A percentile compares a stretch with the other conserved stretches of the same genome.
phyloP scores from a whole-genome alignment of 1,140 invertebrate genomes.

The Trigoniulus corallinus region DNA sequence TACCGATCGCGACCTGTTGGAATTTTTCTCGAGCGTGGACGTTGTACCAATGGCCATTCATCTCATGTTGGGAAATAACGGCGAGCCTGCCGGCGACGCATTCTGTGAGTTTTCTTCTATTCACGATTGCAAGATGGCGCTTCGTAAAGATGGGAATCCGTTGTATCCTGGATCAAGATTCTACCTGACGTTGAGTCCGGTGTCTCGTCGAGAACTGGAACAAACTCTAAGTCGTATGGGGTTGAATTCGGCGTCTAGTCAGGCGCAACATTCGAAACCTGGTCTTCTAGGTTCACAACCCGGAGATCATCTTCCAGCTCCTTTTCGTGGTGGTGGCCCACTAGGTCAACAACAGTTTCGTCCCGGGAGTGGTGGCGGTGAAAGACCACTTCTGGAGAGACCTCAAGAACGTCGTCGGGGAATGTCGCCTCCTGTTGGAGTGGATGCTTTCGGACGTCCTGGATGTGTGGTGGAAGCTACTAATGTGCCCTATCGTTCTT shows the following conservation, averaged over 20 bases:
- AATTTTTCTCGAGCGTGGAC: constrained; percentile 59
- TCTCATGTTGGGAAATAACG: constrained; percentile 46
- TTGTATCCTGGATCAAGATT: constrained; percentile 25
- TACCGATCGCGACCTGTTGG: constrained; percentile 53
- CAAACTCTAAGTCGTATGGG: constrained; percentile 14
- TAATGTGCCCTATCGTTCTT: constrained; percentile 71
- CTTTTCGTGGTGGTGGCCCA: not conserved
- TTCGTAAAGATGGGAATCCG: constrained; percentile 43
- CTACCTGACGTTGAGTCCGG: constrained; percentile 39
- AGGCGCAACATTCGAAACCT: not conserved
- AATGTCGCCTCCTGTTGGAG: constrained; percentile 2
- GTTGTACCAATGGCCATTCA: constrained; percentile 58
- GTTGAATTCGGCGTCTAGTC: constrained; percentile 43
- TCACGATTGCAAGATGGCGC: constrained; percentile 48
- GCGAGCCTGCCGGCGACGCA: constrained; percentile 57
- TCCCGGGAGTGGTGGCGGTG: not conserved
- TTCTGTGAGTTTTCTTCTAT: constrained; percentile 61
- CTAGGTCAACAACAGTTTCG: not conserved
- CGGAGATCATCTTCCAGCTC: not conserved
- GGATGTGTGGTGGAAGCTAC: constrained; percentile 65
- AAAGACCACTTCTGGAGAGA: not conserved
- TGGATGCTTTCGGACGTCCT: constrained; percentile 49
- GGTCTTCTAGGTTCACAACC: not conserved
- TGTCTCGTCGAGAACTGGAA: constrained; percentile 37
- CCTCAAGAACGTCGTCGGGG: not conserved